These are phyloP conservation scores for Accipiter virgatus DNA, from an alignment of 2,113 vertebrate species.

Conservation along the genomic window DNA sequence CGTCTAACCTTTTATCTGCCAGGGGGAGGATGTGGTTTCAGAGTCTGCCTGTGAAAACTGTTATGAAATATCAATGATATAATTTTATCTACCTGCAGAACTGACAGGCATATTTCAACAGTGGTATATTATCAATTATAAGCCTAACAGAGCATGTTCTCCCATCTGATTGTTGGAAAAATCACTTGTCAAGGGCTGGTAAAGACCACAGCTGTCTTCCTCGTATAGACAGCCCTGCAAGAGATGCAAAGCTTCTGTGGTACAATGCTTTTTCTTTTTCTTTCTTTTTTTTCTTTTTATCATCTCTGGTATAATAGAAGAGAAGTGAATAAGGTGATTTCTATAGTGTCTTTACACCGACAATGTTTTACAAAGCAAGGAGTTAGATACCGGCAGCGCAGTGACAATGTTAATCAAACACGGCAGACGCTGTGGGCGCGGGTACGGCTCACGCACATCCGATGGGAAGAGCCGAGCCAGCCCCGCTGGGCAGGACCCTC, in stretches of 20 bases:
- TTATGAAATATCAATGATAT: background rate
- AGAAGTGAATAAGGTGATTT: background rate
- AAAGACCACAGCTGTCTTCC: constrained; percentile 49
- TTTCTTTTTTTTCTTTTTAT: background rate
- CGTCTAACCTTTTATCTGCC: background rate
- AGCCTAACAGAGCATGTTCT: constrained; percentile 52
- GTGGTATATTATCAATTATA: constrained; percentile 61
- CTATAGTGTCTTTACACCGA: background rate
- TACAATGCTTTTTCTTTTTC: background rate
- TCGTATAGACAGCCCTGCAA: background rate
- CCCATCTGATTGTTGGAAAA: constrained; percentile 49
- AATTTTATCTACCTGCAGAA: constrained; percentile 36
- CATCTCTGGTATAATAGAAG: background rate
- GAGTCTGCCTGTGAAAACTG: background rate
- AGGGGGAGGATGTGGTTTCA: background rate
- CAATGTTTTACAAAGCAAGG: background rate
- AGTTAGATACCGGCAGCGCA: background rate
- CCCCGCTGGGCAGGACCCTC: background rate
- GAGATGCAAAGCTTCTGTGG: background rate
- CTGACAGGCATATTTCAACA: constrained; percentile 49
- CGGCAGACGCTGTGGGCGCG: rapidly evolving
- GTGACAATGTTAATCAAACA: background rate
- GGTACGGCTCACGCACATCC: rapidly evolving
- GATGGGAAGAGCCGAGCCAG: background rate
- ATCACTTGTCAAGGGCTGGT: constrained; percentile 53